Percentiles rank a stretch among this genome's conserved stretches.
Evolutionary conservation across 2,888 invertebrate species (phyloP).

Genomic region (Phytoseiulus persimilis): DNA sequence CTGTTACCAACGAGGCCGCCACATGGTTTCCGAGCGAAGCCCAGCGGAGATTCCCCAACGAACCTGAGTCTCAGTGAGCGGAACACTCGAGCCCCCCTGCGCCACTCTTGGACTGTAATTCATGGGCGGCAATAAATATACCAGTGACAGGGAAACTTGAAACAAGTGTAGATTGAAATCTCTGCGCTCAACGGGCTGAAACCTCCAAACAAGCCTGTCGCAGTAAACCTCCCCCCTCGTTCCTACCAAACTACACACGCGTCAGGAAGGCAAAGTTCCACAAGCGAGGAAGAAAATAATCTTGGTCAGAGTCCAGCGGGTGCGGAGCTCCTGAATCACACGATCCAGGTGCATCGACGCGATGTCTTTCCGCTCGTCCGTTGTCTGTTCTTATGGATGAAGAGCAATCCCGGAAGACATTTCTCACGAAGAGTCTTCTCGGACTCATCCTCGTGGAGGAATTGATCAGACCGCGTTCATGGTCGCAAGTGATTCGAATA

Average conservation of each 20-base stretch:
- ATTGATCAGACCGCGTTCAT: no score
- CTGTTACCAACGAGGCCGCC: not conserved
- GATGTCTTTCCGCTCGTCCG: no score
- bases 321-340: no score
- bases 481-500: no score
- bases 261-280: no score
- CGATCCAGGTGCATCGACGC: no score
- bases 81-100: not conserved
- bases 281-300: no score
- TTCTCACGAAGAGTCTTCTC: no score
- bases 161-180: not conserved
- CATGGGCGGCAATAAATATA: not conserved
- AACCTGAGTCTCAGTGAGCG: not conserved
- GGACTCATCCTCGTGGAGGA: no score
- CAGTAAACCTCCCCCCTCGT: not conserved
- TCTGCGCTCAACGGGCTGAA: not conserved
- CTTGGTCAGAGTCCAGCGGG: no score
- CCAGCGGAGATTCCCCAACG: not conserved
- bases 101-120: not conserved
- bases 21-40: not conserved
- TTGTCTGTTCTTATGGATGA: no score
- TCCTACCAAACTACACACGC: not conserved
- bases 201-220: not conserved
- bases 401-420: no score
- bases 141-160: not conserved